These are phyloP conservation scores for Acromyrmex heyeri DNA, from an alignment of 1,140 invertebrate species.

Conservation along the genomic window DNA sequence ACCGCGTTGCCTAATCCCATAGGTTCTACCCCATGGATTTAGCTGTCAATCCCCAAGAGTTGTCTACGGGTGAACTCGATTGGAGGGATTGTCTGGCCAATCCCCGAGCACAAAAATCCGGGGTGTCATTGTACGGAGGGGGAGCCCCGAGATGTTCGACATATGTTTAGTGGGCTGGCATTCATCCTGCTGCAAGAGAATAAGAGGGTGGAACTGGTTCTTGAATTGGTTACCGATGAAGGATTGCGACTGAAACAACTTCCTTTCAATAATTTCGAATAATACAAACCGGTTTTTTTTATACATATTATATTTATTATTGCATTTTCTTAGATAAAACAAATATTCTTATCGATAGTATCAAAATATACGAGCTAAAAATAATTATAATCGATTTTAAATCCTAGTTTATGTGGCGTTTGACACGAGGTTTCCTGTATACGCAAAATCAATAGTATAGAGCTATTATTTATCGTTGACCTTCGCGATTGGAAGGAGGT, in stretches of 20 bases:
- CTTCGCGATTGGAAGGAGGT: constrained; percentile 62
- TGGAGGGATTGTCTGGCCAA: constrained; percentile 76
- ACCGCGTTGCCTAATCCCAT: constrained; percentile 69
- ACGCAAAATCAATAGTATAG: neutral
- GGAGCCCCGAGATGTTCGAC: constrained; percentile 75
- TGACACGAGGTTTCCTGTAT: neutral
- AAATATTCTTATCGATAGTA: neutral
- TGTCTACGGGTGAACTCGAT: constrained; percentile 63
- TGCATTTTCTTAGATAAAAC: neutral
- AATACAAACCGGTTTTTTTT: neutral
- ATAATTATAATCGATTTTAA: constrained; percentile 1
- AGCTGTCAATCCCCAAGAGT: constrained; percentile 60
- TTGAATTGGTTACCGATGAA: neutral
- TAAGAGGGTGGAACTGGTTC: constrained; percentile 55
- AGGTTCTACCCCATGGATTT: constrained; percentile 74
- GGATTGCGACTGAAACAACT: neutral
- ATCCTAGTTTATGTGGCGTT: neutral
- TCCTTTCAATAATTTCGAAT: neutral
- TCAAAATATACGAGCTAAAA: neutral
- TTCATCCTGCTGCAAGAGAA: constrained; percentile 22
- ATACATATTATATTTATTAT: neutral
- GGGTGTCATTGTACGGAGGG: constrained; percentile 76
- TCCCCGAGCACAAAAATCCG: constrained; percentile 69
- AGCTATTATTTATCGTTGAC: constrained; percentile 38
- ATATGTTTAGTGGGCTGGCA: constrained; percentile 78